Evolutionary conservation across 2,888 invertebrate species (phyloP).

Genomic region (Leptogaster cylindrica): DNA sequence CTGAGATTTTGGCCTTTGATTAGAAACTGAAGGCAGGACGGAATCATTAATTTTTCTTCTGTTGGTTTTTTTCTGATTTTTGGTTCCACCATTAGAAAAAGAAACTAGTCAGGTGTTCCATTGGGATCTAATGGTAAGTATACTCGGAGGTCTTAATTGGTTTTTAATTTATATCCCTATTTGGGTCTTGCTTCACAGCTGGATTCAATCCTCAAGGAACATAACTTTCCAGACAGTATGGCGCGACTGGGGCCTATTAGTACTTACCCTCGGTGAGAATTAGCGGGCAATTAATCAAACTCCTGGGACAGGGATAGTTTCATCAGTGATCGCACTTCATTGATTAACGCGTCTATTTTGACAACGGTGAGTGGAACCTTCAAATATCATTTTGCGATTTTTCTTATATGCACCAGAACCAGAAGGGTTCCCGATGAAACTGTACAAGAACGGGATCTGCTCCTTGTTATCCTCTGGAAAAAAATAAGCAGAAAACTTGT

Average conservation of each 20-base stretch:
- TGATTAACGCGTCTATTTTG: conserved; percentile 38
- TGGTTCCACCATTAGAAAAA: too few relatives aligned
- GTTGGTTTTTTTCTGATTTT: too few relatives aligned
- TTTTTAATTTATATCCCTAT: too few relatives aligned
- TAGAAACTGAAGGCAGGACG: too few relatives aligned
- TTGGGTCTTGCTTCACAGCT: too few relatives aligned
- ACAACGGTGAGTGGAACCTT: conserved; percentile 33
- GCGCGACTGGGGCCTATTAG: conserved; percentile 22
- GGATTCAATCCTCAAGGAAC: conserved; percentile 11
- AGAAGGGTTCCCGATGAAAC: not conserved
- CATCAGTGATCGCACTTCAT: not conserved
- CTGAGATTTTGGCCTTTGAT: too few relatives aligned
- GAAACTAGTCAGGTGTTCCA: too few relatives aligned
- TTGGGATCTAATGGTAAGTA: too few relatives aligned
- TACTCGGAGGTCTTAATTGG: too few relatives aligned
- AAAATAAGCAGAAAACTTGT: not conserved
- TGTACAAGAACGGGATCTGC: not conserved
- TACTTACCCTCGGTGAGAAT: conserved; percentile 2
- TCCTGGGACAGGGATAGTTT: not conserved
- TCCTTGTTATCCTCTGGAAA: not conserved
- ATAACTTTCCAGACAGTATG: conserved; percentile 26
- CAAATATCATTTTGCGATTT: conserved; percentile 37
- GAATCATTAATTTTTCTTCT: too few relatives aligned
- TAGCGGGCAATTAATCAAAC: conserved; percentile 31
- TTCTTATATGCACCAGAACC: conserved; percentile 15